Evolutionary conservation across 53 echinoderm and acorn worm species (phyloP).

Genomic region (Arbacia lixula): DNA sequence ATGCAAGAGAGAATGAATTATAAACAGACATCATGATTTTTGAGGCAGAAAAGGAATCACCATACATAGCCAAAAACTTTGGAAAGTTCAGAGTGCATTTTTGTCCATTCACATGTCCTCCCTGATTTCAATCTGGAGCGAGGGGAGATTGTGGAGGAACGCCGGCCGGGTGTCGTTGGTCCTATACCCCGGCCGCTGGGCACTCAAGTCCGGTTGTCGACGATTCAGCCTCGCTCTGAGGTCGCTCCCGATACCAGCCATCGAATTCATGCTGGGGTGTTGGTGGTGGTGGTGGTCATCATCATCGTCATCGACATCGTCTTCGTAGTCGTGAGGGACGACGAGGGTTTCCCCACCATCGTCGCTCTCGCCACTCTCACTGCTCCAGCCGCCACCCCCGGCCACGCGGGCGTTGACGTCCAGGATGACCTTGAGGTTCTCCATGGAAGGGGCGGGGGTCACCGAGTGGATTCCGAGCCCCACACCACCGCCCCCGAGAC

Average conservation of each 20-base stretch:
- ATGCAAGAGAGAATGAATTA: no score
- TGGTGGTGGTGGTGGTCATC: not conserved
- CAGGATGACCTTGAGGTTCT: conserved; percentile 89
- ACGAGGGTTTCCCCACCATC: not conserved
- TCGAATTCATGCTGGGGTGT: no score
- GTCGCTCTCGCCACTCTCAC: conserved; percentile 25
- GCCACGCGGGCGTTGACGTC: conserved; percentile 73
- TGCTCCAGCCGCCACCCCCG: conserved; percentile 9
- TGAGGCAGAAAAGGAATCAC: no score
- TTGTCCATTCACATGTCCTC: conserved; percentile 61
- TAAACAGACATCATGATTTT: no score
- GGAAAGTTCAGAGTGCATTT: no score
- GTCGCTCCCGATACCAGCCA: not conserved
- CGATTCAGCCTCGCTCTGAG: conserved; percentile 43
- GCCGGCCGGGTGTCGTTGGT: conserved; percentile 53
- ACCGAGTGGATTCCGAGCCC: conserved; percentile 9
- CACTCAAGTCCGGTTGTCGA: not conserved
- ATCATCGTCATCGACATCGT: conserved; percentile 35
- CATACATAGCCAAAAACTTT: no score
- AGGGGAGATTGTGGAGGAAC: conserved; percentile 72
- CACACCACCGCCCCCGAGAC: conserved; percentile 1
- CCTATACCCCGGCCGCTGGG: conserved; percentile 19
- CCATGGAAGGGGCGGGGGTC: conserved; percentile 74
- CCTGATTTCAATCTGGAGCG: conserved; percentile 80
- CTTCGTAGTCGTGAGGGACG: conserved; percentile 62